Evolutionary conservation across 92 coral and sea anemone genomes (phyloP), one percentile per base, ranked within the genome.

Genomic region (Actinernus sp.): DNA sequence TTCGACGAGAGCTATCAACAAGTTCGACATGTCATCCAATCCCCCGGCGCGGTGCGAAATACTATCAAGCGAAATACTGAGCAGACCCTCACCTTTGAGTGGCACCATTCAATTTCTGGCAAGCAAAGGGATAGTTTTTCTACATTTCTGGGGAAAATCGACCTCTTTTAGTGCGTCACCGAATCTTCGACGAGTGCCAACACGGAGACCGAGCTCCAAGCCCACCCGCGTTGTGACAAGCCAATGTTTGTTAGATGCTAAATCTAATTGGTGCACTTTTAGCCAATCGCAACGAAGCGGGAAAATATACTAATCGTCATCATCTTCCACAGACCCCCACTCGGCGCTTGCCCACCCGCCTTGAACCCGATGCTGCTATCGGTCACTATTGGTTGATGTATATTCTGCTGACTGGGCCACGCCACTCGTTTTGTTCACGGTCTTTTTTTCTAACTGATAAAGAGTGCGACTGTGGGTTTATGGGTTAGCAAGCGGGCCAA

Each of bases 191-290:
- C 78, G 27, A 70, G 66, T 66, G 65, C 65, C 74, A 23, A 66
- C 33, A 66, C 60, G 23, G 48, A 57, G 66, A 43, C 39, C 26
- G 41, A 70, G 40, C 57, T 34, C 30, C 23, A 18, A 55, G 78
- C 78, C 78, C 78, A 70, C 78, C 78, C 78, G 90, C 85, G 76
- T 68, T 79, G 79, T 61, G 75, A 84, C 78, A 50, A 50, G 76
- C 70, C 85, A 66, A 57, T 84, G 90, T 84, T 84, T 84, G 90
- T 73, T 76, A 31, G 43, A 54, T 55, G 56, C 43, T 47, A 48
- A 9, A 54, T n/a, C 47, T 61, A 56, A 84, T 84, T 84, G 90
- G 90, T 9, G 34, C 40, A 36, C n/a, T 24, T 37, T 49, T 46
- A 39, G 39, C 90, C 90, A 84, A 84, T 84, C 41, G 70, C 31